phyloP scores from a whole-genome alignment of 2,888 invertebrate species.

The Heliothis peltigera region DNA sequence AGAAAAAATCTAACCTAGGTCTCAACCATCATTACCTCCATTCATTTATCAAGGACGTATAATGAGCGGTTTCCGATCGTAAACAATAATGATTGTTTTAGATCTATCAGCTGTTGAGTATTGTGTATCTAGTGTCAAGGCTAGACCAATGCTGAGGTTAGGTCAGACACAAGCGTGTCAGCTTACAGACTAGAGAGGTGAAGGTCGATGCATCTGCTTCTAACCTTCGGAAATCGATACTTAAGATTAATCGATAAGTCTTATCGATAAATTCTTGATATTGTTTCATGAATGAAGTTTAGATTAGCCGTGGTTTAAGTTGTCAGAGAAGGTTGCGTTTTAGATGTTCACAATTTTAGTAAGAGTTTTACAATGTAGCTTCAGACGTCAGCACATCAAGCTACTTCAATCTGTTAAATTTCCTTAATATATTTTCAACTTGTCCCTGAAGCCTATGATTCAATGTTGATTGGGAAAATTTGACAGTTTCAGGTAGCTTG shows the following conservation, averaged over 20 bases:
- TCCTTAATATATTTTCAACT: too few relatives aligned
- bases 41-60: constrained; percentile 36
- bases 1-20: not conserved
- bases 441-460: too few relatives aligned
- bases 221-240: constrained; percentile 9
- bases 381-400: too few relatives aligned
- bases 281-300: not conserved
- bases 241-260: too few relatives aligned
- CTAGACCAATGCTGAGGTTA: constrained; percentile 38
- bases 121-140: constrained; percentile 54
- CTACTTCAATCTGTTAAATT: too few relatives aligned
- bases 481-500: too few relatives aligned
- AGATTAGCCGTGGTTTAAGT: too few relatives aligned
- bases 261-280: not conserved
- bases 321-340: too few relatives aligned
- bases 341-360: too few relatives aligned
- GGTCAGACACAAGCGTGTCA: constrained; percentile 21
- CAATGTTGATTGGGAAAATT: too few relatives aligned
- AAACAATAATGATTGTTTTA: constrained; percentile 39
- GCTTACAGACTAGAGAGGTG: constrained; percentile 26
- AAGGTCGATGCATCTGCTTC: constrained; percentile 23
- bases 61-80: constrained; percentile 13
- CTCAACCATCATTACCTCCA: not conserved
- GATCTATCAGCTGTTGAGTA: constrained; percentile 22
- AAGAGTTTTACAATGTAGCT: too few relatives aligned